Conservation (phyloP, 2,888 invertebrate species). For the Drosophila setosimentum region DNA sequence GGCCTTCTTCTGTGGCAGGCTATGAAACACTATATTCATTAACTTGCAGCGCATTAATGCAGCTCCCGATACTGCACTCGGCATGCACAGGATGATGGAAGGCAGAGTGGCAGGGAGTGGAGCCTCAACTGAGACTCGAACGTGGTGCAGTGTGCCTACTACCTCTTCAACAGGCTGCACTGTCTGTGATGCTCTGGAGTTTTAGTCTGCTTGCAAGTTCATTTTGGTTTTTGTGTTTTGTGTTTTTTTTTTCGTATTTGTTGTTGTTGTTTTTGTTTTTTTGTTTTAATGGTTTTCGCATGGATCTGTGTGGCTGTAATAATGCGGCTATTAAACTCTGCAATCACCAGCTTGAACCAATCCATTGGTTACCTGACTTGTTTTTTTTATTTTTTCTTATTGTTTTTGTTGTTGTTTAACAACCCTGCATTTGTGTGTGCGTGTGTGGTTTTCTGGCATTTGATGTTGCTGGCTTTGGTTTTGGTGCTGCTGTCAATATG, state of each 20-base stretch:
- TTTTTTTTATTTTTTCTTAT: constrained; percentile 11
- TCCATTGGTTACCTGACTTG: constrained; percentile 75
- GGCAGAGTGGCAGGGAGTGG: constrained; percentile 14
- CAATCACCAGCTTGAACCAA: constrained; percentile 78
- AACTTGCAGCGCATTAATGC: constrained; percentile 83
- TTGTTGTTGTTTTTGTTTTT: neutral
- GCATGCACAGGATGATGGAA: neutral
- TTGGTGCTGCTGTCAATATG: constrained; percentile 40
- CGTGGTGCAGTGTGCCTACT: constrained; percentile 21
- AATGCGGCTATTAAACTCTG: constrained; percentile 79
- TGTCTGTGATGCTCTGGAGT: constrained; percentile 4
- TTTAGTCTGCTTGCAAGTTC: constrained; percentile 39
- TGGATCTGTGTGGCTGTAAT: constrained; percentile 76
- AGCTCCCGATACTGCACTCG: constrained; percentile 36
- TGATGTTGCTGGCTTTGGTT: constrained; percentile 22
- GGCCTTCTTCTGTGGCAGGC: constrained; percentile 77
- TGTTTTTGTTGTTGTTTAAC: constrained; percentile 22
- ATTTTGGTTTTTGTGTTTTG: constrained; percentile 5
- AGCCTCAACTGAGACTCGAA: constrained; percentile 47
- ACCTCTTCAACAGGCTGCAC: constrained; percentile 9
- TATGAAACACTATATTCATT: constrained; percentile 84
- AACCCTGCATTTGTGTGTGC: constrained; percentile 16
- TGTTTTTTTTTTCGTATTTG: neutral
- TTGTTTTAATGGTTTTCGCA: constrained; percentile 64
- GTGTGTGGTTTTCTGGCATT: neutral